Evolutionary conservation across 2,113 vertebrate genomes (phyloP).

Genomic region (Sarotherodon lohbergeri): DNA sequence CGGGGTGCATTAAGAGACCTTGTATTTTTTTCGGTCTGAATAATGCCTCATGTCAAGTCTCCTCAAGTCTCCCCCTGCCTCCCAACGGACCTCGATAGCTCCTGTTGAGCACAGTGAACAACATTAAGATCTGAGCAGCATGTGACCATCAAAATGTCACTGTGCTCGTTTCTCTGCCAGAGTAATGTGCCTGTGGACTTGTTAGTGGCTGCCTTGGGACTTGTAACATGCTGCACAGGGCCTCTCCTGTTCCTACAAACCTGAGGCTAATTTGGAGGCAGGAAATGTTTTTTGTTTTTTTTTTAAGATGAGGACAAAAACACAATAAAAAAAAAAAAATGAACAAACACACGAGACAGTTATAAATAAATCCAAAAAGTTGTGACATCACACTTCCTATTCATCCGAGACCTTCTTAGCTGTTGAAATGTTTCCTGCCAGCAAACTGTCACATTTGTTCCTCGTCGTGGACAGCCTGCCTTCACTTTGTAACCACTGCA

Average conservation of each 20-base stretch:
- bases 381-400: neutral
- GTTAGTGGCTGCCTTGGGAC: slow-evolving; percentile 10
- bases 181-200: slow-evolving; percentile 13
- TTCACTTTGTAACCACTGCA: neutral
- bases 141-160: slow-evolving; percentile 44
- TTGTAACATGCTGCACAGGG: neutral
- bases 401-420: neutral
- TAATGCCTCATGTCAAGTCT: neutral
- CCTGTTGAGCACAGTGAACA: neutral
- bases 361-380: neutral
- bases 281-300: neutral
- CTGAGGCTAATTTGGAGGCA: neutral
- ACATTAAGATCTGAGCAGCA: neutral
- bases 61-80: neutral
- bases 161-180: neutral
- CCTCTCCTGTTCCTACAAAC: neutral
- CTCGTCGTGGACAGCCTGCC: neutral
- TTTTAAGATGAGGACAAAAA: neutral
- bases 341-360: neutral
- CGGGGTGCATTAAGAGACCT: neutral
- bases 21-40: neutral
- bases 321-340: neutral
- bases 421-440: neutral
- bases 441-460: neutral
- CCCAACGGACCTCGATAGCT: neutral